Conservation (phyloP, 2,888 invertebrate genomes). For the Microctonus aethiopoides region DNA sequence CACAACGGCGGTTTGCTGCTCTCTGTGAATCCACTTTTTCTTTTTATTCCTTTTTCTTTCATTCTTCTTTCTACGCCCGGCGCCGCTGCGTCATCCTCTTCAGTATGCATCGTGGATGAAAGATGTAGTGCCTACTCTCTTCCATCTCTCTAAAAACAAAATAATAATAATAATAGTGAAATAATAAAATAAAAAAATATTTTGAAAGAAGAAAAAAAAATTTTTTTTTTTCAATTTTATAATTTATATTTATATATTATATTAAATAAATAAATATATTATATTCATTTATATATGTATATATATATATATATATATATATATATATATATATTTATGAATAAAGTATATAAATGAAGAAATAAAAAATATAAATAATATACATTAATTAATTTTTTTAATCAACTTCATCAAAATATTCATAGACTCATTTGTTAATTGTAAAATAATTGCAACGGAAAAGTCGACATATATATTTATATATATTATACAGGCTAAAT, state of each 20-base stretch:
- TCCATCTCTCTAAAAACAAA: background rate
- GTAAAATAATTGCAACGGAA: constrained; percentile 1
- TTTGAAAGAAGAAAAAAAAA: too few relatives aligned
- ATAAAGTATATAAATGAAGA: too few relatives aligned
- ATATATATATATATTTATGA: too few relatives aligned
- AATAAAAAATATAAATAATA: too few relatives aligned
- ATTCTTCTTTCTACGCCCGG: background rate
- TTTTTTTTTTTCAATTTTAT: too few relatives aligned
- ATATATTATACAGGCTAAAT: background rate
- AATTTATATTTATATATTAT: too few relatives aligned
- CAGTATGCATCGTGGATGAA: constrained; percentile 20
- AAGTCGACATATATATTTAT: too few relatives aligned
- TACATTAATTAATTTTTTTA: background rate
- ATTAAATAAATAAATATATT: too few relatives aligned
- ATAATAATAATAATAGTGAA: background rate
- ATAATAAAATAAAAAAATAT: too few relatives aligned
- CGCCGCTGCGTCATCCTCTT: constrained; percentile 25
- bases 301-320: too few relatives aligned
- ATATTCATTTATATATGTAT: too few relatives aligned
- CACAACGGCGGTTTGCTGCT: constrained; percentile 3
- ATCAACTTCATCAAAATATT: background rate
- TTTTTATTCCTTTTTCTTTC: background rate
- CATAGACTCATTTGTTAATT: background rate
- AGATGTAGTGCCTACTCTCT: background rate
- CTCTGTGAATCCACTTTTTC: background rate